These are phyloP conservation scores for Ageneiosus marmoratus DNA, from an alignment of 2,113 vertebrate genomes.

Conservation along the genomic window DNA sequence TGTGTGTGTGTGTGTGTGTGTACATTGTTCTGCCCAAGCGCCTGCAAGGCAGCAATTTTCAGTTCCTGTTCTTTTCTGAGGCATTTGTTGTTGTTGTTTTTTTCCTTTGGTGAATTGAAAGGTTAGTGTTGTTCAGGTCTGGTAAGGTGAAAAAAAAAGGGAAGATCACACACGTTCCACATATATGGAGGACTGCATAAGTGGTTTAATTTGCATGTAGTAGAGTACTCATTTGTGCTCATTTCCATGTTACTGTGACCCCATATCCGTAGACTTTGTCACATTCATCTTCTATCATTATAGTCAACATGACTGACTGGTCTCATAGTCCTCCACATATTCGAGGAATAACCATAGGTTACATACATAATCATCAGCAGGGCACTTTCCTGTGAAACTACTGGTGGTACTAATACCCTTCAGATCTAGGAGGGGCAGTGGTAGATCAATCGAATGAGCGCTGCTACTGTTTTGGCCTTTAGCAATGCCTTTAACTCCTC, in stretches of 20 bases:
- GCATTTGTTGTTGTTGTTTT: background rate
- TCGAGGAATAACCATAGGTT: background rate
- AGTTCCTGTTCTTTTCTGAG: background rate
- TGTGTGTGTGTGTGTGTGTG: slow-evolving; percentile 7
- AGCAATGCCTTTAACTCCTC: background rate
- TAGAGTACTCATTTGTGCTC: background rate
- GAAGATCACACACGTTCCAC: background rate
- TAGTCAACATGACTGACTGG: background rate
- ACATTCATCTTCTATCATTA: background rate
- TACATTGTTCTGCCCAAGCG: background rate
- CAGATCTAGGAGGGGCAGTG: background rate
- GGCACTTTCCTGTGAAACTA: background rate
- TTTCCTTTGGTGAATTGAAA: background rate
- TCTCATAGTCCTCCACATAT: background rate
- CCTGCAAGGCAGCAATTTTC: background rate
- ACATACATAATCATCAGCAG: background rate
- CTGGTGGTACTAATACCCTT: background rate
- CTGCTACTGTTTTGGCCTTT: background rate
- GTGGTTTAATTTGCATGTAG: background rate
- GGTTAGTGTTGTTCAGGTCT: background rate
- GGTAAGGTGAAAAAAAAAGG: background rate
- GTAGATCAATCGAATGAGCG: background rate
- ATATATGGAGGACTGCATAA: background rate
- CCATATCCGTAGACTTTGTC: background rate
- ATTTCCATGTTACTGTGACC: background rate